Base-by-base conservation (phyloP, 2,113 vertebrate species). In the Phrynosoma platyrhinos region DNA sequence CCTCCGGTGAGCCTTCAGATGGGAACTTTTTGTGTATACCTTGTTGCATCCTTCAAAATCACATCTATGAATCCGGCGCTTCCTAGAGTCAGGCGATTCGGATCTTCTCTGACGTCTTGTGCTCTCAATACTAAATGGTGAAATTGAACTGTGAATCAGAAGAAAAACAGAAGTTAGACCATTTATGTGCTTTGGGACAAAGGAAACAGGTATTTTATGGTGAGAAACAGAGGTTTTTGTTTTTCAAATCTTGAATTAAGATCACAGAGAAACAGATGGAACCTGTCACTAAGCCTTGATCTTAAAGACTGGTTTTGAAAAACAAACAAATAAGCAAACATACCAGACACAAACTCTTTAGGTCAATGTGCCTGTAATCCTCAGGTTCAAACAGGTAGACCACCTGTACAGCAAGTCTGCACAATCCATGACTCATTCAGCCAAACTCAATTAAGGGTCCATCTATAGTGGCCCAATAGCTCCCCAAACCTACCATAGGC, bases 1-100 rank as follows among this genome's bases (percentile, higher is more conserved):
- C 95, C 99, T 97, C 94, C 99, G 95, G 93, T 99, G 99, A 95
- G 99, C 99, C 97, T 99, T 99, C 97, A 99, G 96, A 94, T 99
- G 99, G 90, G 99, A 99, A 94, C 99, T 99, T 96, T 99, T 99
- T 82, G 99, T 99, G 96, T 99, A 99, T 1, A 99, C 99, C 95
- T 99, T 99, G 98, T 99, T 99, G 97, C 99, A 99, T 90, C 99
- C 99, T 91, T 99, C 98, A 89, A 99, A 99, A 96, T 99, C 99
- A 96, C 99, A 99, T 93, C 99, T 97, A 96, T 99, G 99, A 96
- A 99, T 99, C 91, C 99, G 98, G 78, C 99, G 97, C 94, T 99
- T 99, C 95, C 99, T 98, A 90, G 99, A 99, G 94, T 99, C 99
- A 0, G 99, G 99, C 32, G 99, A 99, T 94, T 99, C 99, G 23